Base-by-base conservation (phyloP, 2,888 invertebrate genomes). In the Morpho achilles region DNA sequence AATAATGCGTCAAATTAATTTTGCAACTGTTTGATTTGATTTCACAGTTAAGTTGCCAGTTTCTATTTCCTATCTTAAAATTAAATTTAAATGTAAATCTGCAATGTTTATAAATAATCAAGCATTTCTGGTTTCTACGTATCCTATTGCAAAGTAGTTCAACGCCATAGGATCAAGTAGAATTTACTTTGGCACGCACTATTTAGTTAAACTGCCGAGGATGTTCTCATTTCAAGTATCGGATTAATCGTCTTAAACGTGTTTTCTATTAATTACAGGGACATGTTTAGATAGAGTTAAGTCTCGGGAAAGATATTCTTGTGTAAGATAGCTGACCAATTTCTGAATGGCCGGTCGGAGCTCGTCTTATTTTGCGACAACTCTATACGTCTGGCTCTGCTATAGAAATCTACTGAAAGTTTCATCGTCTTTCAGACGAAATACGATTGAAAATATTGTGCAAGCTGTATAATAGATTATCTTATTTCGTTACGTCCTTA, bases 281-380 rank as follows among this genome's bases (percentile, higher is more conserved):
- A 53, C 56, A 45, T 50, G 56, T 51, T 61, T 47, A 47, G 47
- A 54, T 53, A 10, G 47, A 48, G 47, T 41, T 39, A 42, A 49
- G 50, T 41, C 46, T 46, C 41, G 45, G 55, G 46, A 50, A 23
- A 44, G 61, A 56, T 61, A 59, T 54, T 59, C 61, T 53, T 50
- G 59, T 10, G 4, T 7, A 23, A 50, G 52, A 41, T 23, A 40
- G 45, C 53, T 40, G 10, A 44, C n/a, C 46, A 43, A 41, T 9
- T 16, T 7, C 53, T 61, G 59, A 61, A 61, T 59, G 50, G 55
- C 22, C 39, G 45, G 52, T 53, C 60, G 45, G 44, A 51, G 49
- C 55, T 61, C 61, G 52, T 55, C 42, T 7, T 50, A 50, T 50
- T 55, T 58, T n/a, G 47, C 53, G 48, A 56, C 48, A 41, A 53